Evolutionary conservation across 1,140 invertebrate species (phyloP).

Genomic region (Riptortus pedestris): DNA sequence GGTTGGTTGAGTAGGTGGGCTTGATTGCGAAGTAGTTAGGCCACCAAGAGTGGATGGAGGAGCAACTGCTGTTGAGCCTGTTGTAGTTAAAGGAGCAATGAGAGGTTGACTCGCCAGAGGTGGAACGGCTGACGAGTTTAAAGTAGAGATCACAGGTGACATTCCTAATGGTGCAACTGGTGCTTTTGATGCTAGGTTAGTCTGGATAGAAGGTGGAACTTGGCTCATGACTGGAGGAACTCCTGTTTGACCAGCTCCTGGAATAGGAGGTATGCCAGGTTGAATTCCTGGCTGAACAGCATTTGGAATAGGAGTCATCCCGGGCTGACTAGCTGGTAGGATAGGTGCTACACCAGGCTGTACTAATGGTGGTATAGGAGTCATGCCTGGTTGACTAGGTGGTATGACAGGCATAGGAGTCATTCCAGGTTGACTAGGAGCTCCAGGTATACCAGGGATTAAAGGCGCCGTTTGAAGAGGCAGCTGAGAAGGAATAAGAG

Average conservation of each 20-base stretch:
- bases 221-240: neutral
- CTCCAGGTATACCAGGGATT: neutral
- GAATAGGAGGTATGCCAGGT: neutral
- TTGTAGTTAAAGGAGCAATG: neutral
- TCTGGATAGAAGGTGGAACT: neutral
- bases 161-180: neutral
- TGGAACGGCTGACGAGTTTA: slow-evolving; percentile 1
- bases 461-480: slow-evolving; percentile 5
- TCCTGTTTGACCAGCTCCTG: neutral
- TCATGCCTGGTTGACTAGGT: slow-evolving; percentile 5
- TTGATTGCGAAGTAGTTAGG: neutral
- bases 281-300: neutral
- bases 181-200: neutral
- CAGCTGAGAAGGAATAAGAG: slow-evolving; percentile 28
- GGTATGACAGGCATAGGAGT: slow-evolving; percentile 13
- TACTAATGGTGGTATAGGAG: slow-evolving; percentile 10
- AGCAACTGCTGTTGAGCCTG: neutral
- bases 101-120: neutral
- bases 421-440: slow-evolving; percentile 2
- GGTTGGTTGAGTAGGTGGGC: neutral
- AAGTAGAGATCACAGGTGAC: too few species aligned
- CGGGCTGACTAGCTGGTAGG: slow-evolving; percentile 30
- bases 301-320: slow-evolving; percentile 27
- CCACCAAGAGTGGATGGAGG: slow-evolving; percentile 1
- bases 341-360: slow-evolving; percentile 28